Percentiles rank a stretch among this genome's conserved stretches.
These are phyloP conservation scores for Microcebus tavaratra DNA, from an alignment of 2,113 vertebrate genomes.

Conservation along the genomic window DNA sequence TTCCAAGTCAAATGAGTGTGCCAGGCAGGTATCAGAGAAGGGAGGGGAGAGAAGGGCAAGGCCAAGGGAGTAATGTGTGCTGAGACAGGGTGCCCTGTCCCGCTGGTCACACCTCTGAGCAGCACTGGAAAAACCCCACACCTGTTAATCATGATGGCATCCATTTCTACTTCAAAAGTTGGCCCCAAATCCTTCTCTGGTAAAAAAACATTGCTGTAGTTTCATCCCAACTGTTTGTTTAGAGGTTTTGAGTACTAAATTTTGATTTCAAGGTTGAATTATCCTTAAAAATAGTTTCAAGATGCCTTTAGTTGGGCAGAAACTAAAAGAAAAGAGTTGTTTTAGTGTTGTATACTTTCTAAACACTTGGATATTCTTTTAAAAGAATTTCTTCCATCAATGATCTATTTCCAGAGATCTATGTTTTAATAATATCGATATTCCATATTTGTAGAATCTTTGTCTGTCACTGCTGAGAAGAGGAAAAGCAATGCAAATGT, in stretches of 20 bases:
- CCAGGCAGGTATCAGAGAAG: background rate
- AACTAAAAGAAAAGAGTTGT: background rate
- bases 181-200: background rate
- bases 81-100: background rate
- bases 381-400: background rate
- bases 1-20: background rate
- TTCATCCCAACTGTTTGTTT: slow-evolving; percentile 54
- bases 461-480: background rate
- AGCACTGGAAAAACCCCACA: no score
- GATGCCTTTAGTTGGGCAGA: background rate
- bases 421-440: background rate
- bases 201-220: slow-evolving; percentile 18
- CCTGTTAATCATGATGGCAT: background rate
- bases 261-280: slow-evolving; percentile 40
- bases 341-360: background rate
- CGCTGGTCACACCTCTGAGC: background rate
- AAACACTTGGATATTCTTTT: background rate
- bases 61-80: background rate
- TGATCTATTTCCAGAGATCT: background rate
- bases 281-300: slow-evolving; percentile 49
- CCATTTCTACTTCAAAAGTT: background rate
- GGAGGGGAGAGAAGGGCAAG: background rate
- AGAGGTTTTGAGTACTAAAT: slow-evolving; percentile 53
- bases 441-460: background rate
- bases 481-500: background rate